Evolutionary conservation across 1,140 invertebrate genomes (phyloP), one percentile per base, ranked within the genome.

Genomic region (Zaprionus kolodkinae): DNA sequence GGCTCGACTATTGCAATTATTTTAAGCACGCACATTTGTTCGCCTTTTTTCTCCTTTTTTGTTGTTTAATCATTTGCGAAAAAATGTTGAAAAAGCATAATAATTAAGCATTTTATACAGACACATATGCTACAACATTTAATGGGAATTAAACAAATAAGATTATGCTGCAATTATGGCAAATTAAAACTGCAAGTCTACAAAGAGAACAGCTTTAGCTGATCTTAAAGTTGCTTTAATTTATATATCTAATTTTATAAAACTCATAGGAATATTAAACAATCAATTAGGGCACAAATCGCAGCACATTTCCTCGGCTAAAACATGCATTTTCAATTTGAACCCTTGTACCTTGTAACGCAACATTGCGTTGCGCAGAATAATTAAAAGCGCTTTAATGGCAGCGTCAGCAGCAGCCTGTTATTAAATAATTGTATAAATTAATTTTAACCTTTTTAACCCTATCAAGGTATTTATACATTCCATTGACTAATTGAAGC

Each of bases 1-100:
- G 25, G 33, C 33, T 38, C 38, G 13, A 57, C 52, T 45, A 79
- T 66, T 77, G 83, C 72, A 82, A 81, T 81, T 79, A 87, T 86
- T 82, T 86, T 76, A 82, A 86, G 79, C 83, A 78, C 78, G 64
- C 75, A 86, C 78, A 45, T 85, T 85, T 78, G 66, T 64, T 81
- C 11, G 21, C 36, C 21, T 55, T 56, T n/a, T 21, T n/a, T n/a
- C n/a, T n/a, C n/a, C n/a, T 1, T 45, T 40, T 56, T 36, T 71
- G 43, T 55, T 43, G 27, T 43, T 50, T 21, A 50, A 50, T 21
- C 45, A 50, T 50, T 50, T 17, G 45, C 45, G 17, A 50, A 50
- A 50, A 50, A 50, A 50, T 50, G 21, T 9, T 12, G 40, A 12
- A 25, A 50, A 50, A 50, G 21, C 17, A 50, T 21, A 25, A 50